Evolutionary conservation across 2,113 vertebrate species (phyloP).

Genomic region (Isichthys henryi): DNA sequence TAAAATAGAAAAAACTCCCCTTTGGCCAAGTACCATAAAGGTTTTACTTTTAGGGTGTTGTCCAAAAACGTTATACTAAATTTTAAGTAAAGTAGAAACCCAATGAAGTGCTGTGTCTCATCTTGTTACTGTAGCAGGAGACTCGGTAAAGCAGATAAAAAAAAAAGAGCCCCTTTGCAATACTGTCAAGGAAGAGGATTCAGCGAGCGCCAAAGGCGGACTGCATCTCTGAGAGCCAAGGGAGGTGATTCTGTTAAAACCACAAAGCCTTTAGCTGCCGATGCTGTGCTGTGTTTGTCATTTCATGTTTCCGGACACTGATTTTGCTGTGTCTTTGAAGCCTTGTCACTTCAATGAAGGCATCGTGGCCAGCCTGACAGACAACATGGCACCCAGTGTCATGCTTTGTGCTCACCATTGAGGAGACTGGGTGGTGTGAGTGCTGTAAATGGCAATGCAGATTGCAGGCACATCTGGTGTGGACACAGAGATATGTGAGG

Average conservation of each 20-base stretch:
- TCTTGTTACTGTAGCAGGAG: slow-evolving; percentile 8
- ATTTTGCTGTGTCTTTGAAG: slow-evolving; percentile 54
- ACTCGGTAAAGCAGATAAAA: background rate
- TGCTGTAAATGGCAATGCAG: slow-evolving; percentile 32
- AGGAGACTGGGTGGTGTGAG: slow-evolving; percentile 46
- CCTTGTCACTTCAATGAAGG: slow-evolving; percentile 46
- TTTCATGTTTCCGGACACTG: slow-evolving; percentile 45
- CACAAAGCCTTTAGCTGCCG: slow-evolving; percentile 28
- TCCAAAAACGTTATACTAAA: background rate
- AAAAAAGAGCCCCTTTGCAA: background rate
- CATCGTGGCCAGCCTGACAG: slow-evolving; percentile 61
- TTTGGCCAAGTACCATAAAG: background rate
- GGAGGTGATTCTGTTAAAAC: background rate
- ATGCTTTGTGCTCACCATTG: slow-evolving; percentile 55
- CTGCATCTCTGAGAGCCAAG: background rate
- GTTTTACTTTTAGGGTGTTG: background rate
- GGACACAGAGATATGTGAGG: slow-evolving; percentile 37
- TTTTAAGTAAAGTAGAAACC: background rate
- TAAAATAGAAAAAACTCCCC: background rate
- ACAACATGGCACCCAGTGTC: slow-evolving; percentile 54
- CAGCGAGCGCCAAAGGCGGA: background rate
- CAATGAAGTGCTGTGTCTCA: background rate
- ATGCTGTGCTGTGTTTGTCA: slow-evolving; percentile 38
- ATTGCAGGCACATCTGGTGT: slow-evolving; percentile 41
- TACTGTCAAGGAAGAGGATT: background rate